Evolutionary conservation across 2,888 invertebrate genomes (phyloP).

Genomic region (Cheilosia pagana): DNA sequence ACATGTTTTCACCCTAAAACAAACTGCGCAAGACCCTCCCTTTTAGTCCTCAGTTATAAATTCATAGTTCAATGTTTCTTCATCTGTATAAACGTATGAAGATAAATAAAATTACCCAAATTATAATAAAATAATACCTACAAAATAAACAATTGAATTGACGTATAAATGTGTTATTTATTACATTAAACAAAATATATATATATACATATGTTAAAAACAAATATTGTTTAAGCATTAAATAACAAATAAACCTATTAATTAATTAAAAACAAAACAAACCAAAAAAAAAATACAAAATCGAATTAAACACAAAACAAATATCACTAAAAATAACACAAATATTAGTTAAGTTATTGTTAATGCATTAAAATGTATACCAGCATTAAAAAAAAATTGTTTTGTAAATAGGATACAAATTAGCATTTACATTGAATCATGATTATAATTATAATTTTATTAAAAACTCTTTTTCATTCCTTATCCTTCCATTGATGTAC

Average conservation of each 20-base stretch:
- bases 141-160: conserved; percentile 60
- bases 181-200: conserved; percentile 63
- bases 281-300: conserved; percentile 14
- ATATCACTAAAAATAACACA: conserved; percentile 58
- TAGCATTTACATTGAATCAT: conserved; percentile 53
- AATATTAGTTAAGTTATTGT: conserved; percentile 50
- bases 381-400: conserved; percentile 41
- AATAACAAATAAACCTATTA: conserved; percentile 28
- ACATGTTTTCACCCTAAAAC: not conserved
- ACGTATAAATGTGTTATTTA: conserved; percentile 72
- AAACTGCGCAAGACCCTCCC: too few relatives aligned
- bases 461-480: not conserved
- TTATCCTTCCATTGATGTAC: conserved; percentile 48
- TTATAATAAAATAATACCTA: conserved; percentile 13
- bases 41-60: conserved; percentile 21
- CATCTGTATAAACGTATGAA: conserved; percentile 33
- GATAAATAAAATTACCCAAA: conserved; percentile 11
- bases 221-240: conserved; percentile 52
- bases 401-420: conserved; percentile 67
- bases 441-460: conserved; percentile 19
- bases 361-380: conserved; percentile 39
- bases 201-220: conserved; percentile 37
- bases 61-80: conserved; percentile 29
- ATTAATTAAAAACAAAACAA: conserved; percentile 35
- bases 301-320: conserved; percentile 37